These are phyloP conservation scores for Enteromius mattozi DNA, from an alignment of 2,797 vertebrate species.

Conservation along the genomic window DNA sequence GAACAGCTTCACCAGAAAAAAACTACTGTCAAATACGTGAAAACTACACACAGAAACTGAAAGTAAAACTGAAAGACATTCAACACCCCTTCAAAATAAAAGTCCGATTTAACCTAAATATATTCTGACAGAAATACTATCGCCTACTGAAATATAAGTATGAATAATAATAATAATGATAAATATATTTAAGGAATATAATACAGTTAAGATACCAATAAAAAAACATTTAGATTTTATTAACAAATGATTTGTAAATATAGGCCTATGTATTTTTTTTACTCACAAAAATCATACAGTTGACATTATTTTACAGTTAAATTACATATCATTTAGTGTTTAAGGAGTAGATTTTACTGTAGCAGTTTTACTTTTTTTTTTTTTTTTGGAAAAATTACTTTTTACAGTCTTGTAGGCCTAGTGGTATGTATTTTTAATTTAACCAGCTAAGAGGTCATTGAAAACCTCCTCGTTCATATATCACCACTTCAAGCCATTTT, in stretches of 20 bases:
- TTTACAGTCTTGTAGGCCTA: not conserved
- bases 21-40: not conserved
- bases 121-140: not conserved
- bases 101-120: not conserved
- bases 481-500: not conserved
- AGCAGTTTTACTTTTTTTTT: not conserved
- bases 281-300: not conserved
- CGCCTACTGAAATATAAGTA: not conserved
- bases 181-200: not conserved
- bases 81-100: not conserved
- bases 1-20: not conserved
- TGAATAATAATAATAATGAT: not conserved
- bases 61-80: not conserved
- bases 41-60: not conserved
- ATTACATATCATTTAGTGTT: no score
- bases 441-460: not conserved
- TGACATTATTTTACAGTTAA: not conserved
- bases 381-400: not conserved
- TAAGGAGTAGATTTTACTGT: not conserved
- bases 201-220: not conserved
- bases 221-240: no score
- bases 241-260: not conserved
- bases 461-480: not conserved
- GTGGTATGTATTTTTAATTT: not conserved
- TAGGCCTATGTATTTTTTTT: not conserved